Base-by-base conservation (phyloP, 2,797 vertebrate species). In the Anguilla pacifica region DNA sequence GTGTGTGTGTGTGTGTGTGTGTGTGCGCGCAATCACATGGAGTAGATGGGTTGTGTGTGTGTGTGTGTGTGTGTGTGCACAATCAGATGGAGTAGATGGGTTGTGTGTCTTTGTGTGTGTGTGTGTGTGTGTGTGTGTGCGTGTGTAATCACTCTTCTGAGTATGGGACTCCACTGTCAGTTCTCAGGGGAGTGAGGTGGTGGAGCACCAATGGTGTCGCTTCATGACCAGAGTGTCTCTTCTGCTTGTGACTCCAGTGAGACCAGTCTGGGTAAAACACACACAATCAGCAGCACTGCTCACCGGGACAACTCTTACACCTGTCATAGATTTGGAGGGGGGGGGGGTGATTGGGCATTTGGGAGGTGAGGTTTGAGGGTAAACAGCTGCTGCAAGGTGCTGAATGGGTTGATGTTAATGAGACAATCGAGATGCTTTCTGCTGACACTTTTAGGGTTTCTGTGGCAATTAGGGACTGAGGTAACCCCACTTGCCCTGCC, bases 401-500 rank as follows among this genome's bases (percentile, higher is more conserved):
- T 93, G 94, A 94, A 94, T 90, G 82, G 91, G 92, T 79, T 87
- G 91, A 93, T 92, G 86, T 89, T 94, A 95, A 95, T 94, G 92
- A 95, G 93, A 93, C 85, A 90, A 91, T 91, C 89, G 90, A 89
- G 93, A 89, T 28, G 22, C 85, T 84, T 90, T 93, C 92, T 94
- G 95, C 95, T 95, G 95, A 95, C 85, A 89, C 91, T 19, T 82
- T 87, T 87, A 86, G 70, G 95, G 91, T 88, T 90, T 81, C 79
- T 88, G 84, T 87, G 90, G 93, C 88, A 93, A 94, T 94, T 93
- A 95, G 95, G 91, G 92, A 90, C 86, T 9, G 79, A 51, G 49
- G 17, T 4, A 19, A n/a, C 17, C 79, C 46, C 79, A 31, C 43
- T 39, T 70, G 13, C 28, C 51, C 55, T 25, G 55, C 39, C 19